phyloP scores from a whole-genome alignment of 2,797 vertebrate species.

The Streptopelia turtur region DNA sequence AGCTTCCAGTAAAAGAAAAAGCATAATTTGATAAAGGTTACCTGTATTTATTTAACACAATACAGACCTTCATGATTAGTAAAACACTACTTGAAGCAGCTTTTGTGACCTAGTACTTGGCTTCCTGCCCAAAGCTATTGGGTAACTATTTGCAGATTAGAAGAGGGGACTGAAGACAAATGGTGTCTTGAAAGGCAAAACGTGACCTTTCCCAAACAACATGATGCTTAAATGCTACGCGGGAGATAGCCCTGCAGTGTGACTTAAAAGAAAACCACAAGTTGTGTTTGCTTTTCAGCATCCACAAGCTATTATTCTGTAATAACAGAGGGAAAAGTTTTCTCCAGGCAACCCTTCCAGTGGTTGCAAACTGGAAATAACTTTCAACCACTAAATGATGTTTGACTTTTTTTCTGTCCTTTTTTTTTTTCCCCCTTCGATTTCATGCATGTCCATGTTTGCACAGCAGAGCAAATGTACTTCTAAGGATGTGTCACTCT shows the following conservation, averaged over 20 bases:
- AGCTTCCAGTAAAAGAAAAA: neutral
- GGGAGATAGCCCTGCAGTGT: conserved; percentile 72
- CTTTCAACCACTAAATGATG: conserved; percentile 75
- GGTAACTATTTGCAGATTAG: conserved; percentile 71
- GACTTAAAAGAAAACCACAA: conserved; percentile 77
- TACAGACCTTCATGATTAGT: conserved; percentile 4
- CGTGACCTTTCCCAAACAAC: conserved; percentile 72
- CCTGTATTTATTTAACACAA: conserved; percentile 23
- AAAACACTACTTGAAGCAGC: conserved; percentile 36
- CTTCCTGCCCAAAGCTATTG: conserved; percentile 29
- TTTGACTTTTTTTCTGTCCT: conserved; percentile 52
- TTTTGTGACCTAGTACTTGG: conserved; percentile 59
- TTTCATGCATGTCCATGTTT: conserved; percentile 70
- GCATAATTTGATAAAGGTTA: neutral
- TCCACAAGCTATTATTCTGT: conserved; percentile 78
- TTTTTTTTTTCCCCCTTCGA: neutral
- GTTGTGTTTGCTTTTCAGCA: conserved; percentile 76
- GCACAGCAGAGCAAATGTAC: conserved; percentile 39
- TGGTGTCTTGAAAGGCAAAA: conserved; percentile 73
- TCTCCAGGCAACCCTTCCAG: conserved; percentile 70
- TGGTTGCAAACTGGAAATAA: conserved; percentile 79
- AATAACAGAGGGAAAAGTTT: conserved; percentile 78
- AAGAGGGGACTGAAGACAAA: conserved; percentile 66
- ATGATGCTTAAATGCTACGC: conserved; percentile 69
- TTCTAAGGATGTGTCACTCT: conserved; percentile 52